Conservation (phyloP, 2,888 invertebrate species). For the Epinotia ramella region DNA sequence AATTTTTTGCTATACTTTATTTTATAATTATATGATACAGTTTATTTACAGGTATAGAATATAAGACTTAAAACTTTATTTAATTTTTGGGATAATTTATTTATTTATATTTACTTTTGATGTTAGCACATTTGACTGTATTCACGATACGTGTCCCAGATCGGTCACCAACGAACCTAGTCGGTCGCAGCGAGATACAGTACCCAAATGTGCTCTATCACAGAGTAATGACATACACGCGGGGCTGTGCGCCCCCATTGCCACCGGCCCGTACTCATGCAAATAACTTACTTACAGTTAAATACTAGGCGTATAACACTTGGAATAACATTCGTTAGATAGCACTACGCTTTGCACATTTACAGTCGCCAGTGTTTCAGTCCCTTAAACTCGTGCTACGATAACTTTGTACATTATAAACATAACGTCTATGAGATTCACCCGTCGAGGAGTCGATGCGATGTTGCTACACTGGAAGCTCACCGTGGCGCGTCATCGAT, state of each 20-base stretch:
- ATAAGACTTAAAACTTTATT: slow-evolving; percentile 81
- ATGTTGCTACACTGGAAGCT: slow-evolving; percentile 33
- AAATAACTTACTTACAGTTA: slow-evolving; percentile 77
- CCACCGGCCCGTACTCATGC: slow-evolving; percentile 83
- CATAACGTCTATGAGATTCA: slow-evolving; percentile 53
- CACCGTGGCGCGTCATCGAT: slow-evolving; percentile 45
- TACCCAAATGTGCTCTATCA: slow-evolving; percentile 80
- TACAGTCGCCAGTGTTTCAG: slow-evolving; percentile 66
- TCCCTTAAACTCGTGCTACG: slow-evolving; percentile 65
- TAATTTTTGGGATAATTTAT: slow-evolving; percentile 85
- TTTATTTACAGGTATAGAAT: slow-evolving; percentile 78
- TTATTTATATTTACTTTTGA: slow-evolving; percentile 70
- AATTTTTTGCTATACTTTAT: slow-evolving; percentile 71
- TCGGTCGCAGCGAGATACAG: slow-evolving; percentile 60
- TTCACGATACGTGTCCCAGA: slow-evolving; percentile 53
- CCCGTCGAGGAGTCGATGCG: slow-evolving; percentile 43
- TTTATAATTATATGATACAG: slow-evolving; percentile 77
- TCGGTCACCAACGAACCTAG: neutral
- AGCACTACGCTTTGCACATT: slow-evolving; percentile 75
- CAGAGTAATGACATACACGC: slow-evolving; percentile 84
- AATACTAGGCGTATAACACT: slow-evolving; percentile 79
- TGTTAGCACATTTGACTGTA: slow-evolving; percentile 79
- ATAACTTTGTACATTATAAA: slow-evolving; percentile 77
- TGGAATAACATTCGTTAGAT: slow-evolving; percentile 79
- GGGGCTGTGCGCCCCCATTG: slow-evolving; percentile 78